A percentile compares a stretch with the other conserved stretches of the same genome.
phyloP scores from a whole-genome alignment of 2,888 invertebrate species.

The Drosophila parthenogenetica region DNA sequence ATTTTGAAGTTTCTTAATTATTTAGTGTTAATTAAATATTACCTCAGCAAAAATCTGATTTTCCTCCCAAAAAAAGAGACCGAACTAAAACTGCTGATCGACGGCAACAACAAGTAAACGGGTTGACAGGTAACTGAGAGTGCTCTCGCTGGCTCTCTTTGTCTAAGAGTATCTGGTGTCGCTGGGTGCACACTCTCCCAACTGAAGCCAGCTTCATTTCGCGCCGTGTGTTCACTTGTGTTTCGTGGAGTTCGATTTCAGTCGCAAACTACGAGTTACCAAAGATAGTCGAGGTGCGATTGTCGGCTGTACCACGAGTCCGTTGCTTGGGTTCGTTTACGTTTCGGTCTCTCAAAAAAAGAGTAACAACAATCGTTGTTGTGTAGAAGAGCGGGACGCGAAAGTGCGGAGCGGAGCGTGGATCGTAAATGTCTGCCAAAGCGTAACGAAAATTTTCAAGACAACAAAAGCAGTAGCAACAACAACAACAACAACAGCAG shows the following conservation, averaged over 20 bases:
- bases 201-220: slow-evolving; percentile 39
- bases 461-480: slow-evolving; percentile 44
- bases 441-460: slow-evolving; percentile 74
- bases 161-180: slow-evolving; percentile 31
- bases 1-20: neutral
- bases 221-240: slow-evolving; percentile 25
- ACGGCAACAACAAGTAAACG: neutral
- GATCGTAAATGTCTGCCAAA: slow-evolving; percentile 79
- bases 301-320: slow-evolving; percentile 31
- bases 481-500: slow-evolving; percentile 23
- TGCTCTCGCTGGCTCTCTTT: slow-evolving; percentile 14
- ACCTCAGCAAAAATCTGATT: neutral
- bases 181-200: slow-evolving; percentile 38
- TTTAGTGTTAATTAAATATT: slow-evolving; percentile 2
- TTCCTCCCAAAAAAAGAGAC: neutral
- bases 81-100: neutral
- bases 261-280: slow-evolving; percentile 73
- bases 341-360: slow-evolving; percentile 60
- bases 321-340: slow-evolving; percentile 40
- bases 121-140: slow-evolving; percentile 1
- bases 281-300: slow-evolving; percentile 65
- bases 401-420: slow-evolving; percentile 73
- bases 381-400: slow-evolving; percentile 41
- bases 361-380: slow-evolving; percentile 18
- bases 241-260: slow-evolving; percentile 47